Evolutionary conservation across 2,797 vertebrate genomes (phyloP).

Genomic region (Pteropus rufus): DNA sequence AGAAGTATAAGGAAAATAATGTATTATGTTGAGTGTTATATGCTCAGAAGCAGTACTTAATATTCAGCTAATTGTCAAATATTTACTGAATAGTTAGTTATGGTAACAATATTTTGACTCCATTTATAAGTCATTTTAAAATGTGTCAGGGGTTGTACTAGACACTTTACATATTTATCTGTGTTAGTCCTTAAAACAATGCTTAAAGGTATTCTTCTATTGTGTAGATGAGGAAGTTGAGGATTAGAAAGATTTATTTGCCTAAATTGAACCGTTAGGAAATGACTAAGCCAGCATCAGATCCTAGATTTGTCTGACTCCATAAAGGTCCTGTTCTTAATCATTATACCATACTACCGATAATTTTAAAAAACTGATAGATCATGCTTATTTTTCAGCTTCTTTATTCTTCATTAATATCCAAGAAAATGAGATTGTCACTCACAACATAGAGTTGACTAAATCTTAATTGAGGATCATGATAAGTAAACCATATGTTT

Average conservation of each 20-base stretch:
- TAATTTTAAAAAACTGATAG: no score
- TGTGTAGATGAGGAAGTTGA: not conserved
- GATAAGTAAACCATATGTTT: no score
- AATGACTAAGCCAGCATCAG: not conserved
- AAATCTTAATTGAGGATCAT: no score
- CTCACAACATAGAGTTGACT: no score
- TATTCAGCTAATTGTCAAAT: not conserved
- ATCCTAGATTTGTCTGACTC: not conserved
- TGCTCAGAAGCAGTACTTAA: not conserved
- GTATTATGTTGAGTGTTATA: not conserved
- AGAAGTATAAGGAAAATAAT: not conserved
- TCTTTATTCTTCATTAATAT: no score
- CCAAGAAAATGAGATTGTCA: no score
- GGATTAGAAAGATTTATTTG: not conserved
- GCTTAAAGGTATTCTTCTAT: not conserved
- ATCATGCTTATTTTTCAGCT: no score
- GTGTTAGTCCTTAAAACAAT: not conserved
- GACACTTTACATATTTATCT: not conserved
- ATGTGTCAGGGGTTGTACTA: not conserved
- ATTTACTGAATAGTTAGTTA: not conserved
- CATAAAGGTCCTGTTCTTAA: not conserved
- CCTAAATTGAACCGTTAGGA: not conserved
- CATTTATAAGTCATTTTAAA: not conserved
- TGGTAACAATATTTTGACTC: not conserved
- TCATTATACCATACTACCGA: not conserved